Evolutionary conservation across 1,140 invertebrate genomes (phyloP), one percentile per base, ranked within the genome.

Genomic region (Drosophila yakuba): DNA sequence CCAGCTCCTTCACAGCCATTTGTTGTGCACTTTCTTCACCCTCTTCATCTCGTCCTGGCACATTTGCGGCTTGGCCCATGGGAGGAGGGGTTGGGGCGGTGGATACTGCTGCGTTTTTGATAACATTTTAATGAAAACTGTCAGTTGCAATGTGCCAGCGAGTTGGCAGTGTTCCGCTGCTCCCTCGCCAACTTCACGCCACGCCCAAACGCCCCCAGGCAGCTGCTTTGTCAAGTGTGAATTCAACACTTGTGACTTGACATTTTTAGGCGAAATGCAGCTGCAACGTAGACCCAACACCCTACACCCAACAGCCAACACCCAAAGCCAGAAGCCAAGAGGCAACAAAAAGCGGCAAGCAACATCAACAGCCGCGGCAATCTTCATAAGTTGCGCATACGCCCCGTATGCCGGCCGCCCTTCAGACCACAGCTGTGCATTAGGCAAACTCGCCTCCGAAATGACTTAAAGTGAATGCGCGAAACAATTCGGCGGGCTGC

Each of bases 71-170:
- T 35, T 78, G 48, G 43, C 32, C 32, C 32, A 32, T 51, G 58
- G 3, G 8, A 11, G 1, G 11, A 7, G 23, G 23, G 23, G 23
- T 2, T 1, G 7, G 2, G 45, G 5, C 12, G 12, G 56, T 58
- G 76, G 73, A 71, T 55, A 72, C 85, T 73, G 68, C 77, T 73
- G 73, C 77, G 80, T 89, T 88, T 88, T 88, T 88, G 84, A 89
- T 88, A 88, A 88, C 84, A 80, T 88, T 88, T 88, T 88, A 88
- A 88, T 88, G 84, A 89, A 88, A 88, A 88, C 84, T 89, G 84
- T 88, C 84, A 88, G 84, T 71, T 80, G 80, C 84, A 86, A 55
- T 62, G 74, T 60, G 59, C 58, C 47, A 72, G 71, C 11, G 59
- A 52, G 75, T 69, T 66, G 67, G 73, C 71, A 55, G 41, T 43